Conservation (phyloP, 2,888 invertebrate genomes). For the Argynnis bischoffii region DNA sequence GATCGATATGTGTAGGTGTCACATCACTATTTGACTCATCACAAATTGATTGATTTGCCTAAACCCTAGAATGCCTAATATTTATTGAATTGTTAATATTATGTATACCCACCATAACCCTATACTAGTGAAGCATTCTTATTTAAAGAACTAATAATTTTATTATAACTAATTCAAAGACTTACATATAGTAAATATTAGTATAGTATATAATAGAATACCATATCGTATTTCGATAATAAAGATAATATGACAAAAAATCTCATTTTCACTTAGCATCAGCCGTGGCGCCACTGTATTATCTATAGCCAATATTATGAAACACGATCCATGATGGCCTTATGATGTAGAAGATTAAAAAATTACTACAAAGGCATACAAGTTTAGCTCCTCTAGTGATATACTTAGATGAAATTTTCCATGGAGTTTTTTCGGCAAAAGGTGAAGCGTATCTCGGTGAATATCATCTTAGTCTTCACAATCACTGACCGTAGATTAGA, state of each 20-base stretch:
- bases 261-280: slow-evolving; percentile 13
- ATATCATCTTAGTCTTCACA: slow-evolving; percentile 56
- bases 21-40: slow-evolving; percentile 41
- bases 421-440: slow-evolving; percentile 10
- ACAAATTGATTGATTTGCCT: background rate
- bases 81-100: no score
- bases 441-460: slow-evolving; percentile 62
- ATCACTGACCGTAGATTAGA: slow-evolving; percentile 81
- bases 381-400: slow-evolving; percentile 12
- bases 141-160: no score
- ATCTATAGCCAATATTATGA: slow-evolving; percentile 41
- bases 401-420: slow-evolving; percentile 12
- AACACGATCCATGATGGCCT: slow-evolving; percentile 31
- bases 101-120: no score
- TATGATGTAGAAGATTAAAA: slow-evolving; percentile 18
- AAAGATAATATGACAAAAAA: slow-evolving; percentile 15
- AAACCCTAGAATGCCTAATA: no score
- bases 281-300: slow-evolving; percentile 41
- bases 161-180: no score
- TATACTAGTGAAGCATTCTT: no score
- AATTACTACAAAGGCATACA: slow-evolving; percentile 4
- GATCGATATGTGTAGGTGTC: slow-evolving; percentile 44
- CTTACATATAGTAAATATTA: no score
- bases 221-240: background rate
- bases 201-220: no score